Percentiles rank a stretch among this genome's conserved stretches.
Conservation (phyloP, 2,888 invertebrate species). For the Himalopsyche tibetana region DNA sequence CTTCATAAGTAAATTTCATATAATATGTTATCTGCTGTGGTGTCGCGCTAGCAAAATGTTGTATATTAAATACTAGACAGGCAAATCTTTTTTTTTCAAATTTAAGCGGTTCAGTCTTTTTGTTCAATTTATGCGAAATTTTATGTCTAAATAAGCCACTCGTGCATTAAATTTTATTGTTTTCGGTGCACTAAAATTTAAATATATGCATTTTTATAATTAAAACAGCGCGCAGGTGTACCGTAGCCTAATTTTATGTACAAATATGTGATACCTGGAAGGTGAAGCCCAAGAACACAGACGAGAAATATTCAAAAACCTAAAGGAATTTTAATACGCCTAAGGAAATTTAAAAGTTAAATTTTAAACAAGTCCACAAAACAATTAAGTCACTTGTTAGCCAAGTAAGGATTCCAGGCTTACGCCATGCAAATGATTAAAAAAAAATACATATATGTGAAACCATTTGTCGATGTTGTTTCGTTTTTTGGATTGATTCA, state of each 20-base stretch:
- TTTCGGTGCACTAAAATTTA: background rate
- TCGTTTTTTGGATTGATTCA: background rate
- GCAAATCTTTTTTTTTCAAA: no score
- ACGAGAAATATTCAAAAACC: constrained; percentile 47
- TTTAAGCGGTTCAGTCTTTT: no score
- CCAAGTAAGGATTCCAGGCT: background rate
- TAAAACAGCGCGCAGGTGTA: constrained; percentile 28
- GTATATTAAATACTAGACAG: no score
- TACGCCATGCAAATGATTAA: background rate
- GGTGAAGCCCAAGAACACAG: background rate
- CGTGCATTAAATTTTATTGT: background rate
- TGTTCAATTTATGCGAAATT: no score
- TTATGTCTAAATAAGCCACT: background rate
- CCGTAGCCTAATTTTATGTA: constrained; percentile 1
- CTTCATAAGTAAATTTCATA: no score
- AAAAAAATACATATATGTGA: no score
- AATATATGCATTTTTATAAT: constrained; percentile 28
- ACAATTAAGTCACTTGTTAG: constrained; percentile 15
- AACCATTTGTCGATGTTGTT: no score
- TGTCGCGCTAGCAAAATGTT: no score
- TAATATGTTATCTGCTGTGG: no score
- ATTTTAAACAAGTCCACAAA: constrained; percentile 38
- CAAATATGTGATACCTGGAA: constrained; percentile 23
- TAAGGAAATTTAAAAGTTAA: constrained; percentile 49
- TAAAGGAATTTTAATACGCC: constrained; percentile 55